Conservation (phyloP, 2,113 vertebrate species). For the Agelaius phoeniceus region DNA sequence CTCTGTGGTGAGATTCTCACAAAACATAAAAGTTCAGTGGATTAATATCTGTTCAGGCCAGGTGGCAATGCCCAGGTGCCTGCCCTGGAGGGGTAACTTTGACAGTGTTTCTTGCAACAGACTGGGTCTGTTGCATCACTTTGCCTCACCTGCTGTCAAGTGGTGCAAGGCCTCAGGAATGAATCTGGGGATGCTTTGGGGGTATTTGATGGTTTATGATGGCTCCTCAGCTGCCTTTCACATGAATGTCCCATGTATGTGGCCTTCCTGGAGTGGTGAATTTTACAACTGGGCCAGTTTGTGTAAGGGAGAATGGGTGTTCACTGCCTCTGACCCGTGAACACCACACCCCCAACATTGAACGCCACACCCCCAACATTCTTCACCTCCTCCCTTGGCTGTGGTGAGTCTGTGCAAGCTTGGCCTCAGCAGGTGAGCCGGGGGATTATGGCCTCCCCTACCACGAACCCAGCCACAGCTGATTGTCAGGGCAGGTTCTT, state of each 20-base stretch:
- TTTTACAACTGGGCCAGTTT: background rate
- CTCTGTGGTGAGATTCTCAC: background rate
- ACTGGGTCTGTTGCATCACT: background rate
- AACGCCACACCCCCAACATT: fast-evolving
- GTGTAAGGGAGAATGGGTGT: background rate
- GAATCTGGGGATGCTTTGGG: background rate
- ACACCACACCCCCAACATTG: fast-evolving
- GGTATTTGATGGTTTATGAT: background rate
- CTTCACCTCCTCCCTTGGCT: fast-evolving
- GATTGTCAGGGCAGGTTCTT: background rate
- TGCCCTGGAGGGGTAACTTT: background rate
- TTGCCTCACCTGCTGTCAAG: background rate
- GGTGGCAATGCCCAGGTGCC: background rate
- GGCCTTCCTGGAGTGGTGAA: background rate
- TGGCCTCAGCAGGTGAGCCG: background rate
- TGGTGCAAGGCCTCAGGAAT: background rate
- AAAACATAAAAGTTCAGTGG: background rate
- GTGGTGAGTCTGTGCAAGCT: background rate
- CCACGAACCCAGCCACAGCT: background rate
- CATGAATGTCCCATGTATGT: background rate
- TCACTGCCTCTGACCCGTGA: background rate
- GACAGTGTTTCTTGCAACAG: too few species aligned
- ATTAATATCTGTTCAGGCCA: background rate
- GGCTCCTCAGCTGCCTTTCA: background rate
- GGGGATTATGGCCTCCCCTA: background rate